Base-by-base conservation (phyloP, 2,797 vertebrate species). In the Fistularia tabacaria region DNA sequence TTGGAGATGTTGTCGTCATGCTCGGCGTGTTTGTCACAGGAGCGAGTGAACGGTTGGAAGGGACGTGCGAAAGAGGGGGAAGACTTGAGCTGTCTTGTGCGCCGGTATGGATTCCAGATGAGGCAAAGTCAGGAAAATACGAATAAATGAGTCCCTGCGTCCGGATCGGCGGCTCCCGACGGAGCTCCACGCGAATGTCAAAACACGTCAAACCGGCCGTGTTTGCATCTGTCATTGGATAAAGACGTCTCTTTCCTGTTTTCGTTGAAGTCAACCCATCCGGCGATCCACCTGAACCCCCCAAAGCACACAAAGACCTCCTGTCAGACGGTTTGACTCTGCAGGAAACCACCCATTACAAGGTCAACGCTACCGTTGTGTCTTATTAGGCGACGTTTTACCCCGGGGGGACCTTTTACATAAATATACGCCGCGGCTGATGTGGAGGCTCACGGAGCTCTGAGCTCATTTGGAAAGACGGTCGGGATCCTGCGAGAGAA, bases 311-410 rank as follows among this genome's bases (percentile, higher is more conserved):
- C 81, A 84, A 84, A 83, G 77, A 59, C 72, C 42, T 59, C 64
- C 74, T 77, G 84, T 88, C 71, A 84, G 64, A 50, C 59, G 49
- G 36, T 13, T 41, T 0, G 1, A n/a, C 46, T 66, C 69, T 74
- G 64, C 78, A 85, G 85, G 84, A 87, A 86, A 85, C 63, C 80
- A 65, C 76, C 76, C 63, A 70, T 81, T 83, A 84, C 62, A 64
- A 75, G 80, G 74, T 85, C 76, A 86, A 68, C 66, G 49, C 67
- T 69, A 79, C 64, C 76, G 79, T 85, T 86, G 81, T 85, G 78
- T 72, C 60, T 60, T 87, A 85, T 85, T 86, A 84, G 80, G 68
- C 69, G 57, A 52, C 62, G 66, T 73, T 66, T 73, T 63, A 69
- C 51, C 83, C 73, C 79, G 54, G 54, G 25, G 75, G 79, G 77